Evolutionary conservation across 2,797 vertebrate species (phyloP), one percentile per base, ranked within the genome.

Genomic region (Eupleurogrammus muticus): DNA sequence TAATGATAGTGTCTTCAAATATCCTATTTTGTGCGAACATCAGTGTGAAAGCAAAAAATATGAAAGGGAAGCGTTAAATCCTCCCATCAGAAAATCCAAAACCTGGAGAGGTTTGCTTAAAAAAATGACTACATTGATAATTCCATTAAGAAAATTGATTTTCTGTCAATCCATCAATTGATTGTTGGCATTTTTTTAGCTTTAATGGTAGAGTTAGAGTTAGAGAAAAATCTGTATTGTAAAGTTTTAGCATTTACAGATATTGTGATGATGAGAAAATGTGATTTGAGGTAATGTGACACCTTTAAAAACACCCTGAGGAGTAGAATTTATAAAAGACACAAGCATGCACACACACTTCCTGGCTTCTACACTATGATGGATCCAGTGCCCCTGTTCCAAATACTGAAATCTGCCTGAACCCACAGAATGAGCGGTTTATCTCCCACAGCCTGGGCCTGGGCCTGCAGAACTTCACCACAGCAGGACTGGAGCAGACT

Each of bases 391-490:
- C 28, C 28, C 3, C 3, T 28, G 28, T 28, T 73, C 40, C 57
- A 85, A 63, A 64, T 35, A 54, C 61, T 10, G 20, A 61, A 17
- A 24, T 23, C 40, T 4, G 5, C 28, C n/a, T 51, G 40, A 5
- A 19, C 42, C 53, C n/a, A 46, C 66, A 52, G 23, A 79, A 64
- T 70, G 65, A 54, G 60, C 51, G 46, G 64, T 70, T 72, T 46
- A 59, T 21, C 60, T 66, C 79, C 75, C 52, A 66, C 42, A 38
- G 68, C 52, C 8, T 3, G 19, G 16, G 40, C 14, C 14, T 24
- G 40, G 48, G 52, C 32, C 55, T 12, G 62, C 80, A 64, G 73
- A 66, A 74, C 72, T 62, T 71, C 58, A 57, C 23, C 64, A 51
- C 44, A 40, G 73, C 68, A 59, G 62, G 64, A 67, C 17, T 9